phyloP scores from a whole-genome alignment of 2,888 invertebrate species.

The Drosophila borborema region DNA sequence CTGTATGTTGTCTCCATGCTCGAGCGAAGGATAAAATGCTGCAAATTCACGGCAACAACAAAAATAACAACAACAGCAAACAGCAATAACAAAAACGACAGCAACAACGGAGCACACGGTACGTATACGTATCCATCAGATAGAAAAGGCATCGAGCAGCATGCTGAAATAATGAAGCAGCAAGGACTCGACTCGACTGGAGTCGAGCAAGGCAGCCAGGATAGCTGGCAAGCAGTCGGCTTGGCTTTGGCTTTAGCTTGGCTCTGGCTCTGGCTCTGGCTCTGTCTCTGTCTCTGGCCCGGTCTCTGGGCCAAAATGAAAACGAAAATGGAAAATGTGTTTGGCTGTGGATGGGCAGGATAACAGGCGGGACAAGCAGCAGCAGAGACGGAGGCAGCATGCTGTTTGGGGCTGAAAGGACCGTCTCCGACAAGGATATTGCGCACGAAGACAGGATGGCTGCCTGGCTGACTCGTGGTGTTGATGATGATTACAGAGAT shows the following conservation, averaged over 20 bases:
- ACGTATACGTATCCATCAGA: slow-evolving; percentile 82
- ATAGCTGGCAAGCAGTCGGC: slow-evolving; percentile 46
- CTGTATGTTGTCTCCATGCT: slow-evolving; percentile 56
- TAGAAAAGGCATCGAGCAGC: slow-evolving; percentile 81
- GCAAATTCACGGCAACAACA: slow-evolving; percentile 77
- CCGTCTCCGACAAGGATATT: slow-evolving; percentile 72
- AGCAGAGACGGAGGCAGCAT: slow-evolving; percentile 6
- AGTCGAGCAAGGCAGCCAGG: slow-evolving; percentile 30
- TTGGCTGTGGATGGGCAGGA: slow-evolving; percentile 29
- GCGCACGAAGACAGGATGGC: slow-evolving; percentile 80
- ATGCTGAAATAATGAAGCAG: slow-evolving; percentile 81
- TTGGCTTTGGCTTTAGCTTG: slow-evolving; percentile 40
- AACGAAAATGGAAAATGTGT: slow-evolving; percentile 79
- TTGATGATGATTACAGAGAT: slow-evolving; percentile 80
- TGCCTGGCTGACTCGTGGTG: slow-evolving; percentile 73
- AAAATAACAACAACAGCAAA: slow-evolving; percentile 29
- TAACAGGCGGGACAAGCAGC: slow-evolving; percentile 3
- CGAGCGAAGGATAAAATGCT: slow-evolving; percentile 79
- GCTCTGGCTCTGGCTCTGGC: slow-evolving; percentile 28
- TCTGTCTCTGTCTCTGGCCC: slow-evolving; percentile 32
- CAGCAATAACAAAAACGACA: slow-evolving; percentile 20
- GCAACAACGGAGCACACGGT: slow-evolving; percentile 62
- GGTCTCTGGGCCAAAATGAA: slow-evolving; percentile 70
- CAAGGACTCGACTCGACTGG: slow-evolving; percentile 70
- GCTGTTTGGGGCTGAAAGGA: slow-evolving; percentile 39